Conservation (phyloP, 2,888 invertebrate species). For the Malthinus flaveolus region DNA sequence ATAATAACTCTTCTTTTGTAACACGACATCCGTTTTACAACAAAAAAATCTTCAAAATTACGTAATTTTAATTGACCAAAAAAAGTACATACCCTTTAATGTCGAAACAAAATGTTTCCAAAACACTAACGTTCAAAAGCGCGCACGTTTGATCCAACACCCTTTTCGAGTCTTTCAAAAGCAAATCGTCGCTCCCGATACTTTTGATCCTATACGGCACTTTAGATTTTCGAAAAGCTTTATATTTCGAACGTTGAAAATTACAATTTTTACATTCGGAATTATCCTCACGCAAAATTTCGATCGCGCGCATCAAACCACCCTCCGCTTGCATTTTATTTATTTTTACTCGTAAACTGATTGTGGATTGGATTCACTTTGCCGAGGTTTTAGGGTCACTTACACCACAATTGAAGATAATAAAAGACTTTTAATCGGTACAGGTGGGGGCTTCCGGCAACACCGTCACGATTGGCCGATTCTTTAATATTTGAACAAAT, state of each 20-base stretch:
- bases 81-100: background rate
- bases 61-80: background rate
- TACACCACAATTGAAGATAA: conserved; percentile 16
- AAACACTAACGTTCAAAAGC: background rate
- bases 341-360: background rate
- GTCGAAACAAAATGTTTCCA: background rate
- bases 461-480: conserved; percentile 18
- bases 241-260: conserved; percentile 16
- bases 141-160: background rate
- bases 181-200: background rate
- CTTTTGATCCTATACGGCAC: background rate
- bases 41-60: background rate
- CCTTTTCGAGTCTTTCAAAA: background rate
- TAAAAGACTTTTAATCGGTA: conserved; percentile 8
- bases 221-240: conserved; percentile 13
- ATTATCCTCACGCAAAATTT: conserved; percentile 8
- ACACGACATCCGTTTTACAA: background rate
- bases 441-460: conserved; percentile 27
- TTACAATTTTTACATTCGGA: conserved; percentile 16
- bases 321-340: conserved; percentile 10
- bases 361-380: background rate
- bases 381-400: conserved; percentile 13
- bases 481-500: conserved; percentile 15
- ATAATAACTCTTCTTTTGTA: background rate
- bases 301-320: conserved; percentile 12